Base-by-base conservation (phyloP, 2,888 invertebrate genomes). In the Boloria selene region DNA sequence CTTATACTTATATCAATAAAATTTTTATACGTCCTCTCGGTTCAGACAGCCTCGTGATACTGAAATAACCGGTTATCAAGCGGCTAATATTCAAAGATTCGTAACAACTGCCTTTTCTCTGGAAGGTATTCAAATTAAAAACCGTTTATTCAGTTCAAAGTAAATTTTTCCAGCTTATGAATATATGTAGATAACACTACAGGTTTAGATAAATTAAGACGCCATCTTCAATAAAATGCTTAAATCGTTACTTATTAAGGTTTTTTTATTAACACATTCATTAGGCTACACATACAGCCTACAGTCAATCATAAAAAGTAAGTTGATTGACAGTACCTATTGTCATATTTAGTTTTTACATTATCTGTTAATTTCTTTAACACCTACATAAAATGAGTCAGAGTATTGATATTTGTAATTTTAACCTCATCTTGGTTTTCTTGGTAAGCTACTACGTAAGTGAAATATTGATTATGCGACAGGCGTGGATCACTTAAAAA, bases 11-110 rank as follows among this genome's bases (percentile, higher is more conserved):
- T 81, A 80, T 83, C 82, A 81, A 77, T 75, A 75, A 78, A 77
- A 83, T 80, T 80, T 82, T 79, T 65, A 73, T 73, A 86, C 88
- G 88, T 88, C 86, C 83, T 79, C 77, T 79, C 86, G 77, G 83
- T 81, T 84, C 84, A 86, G 85, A 81, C 78, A 79, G 79, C 82
- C 80, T 77, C 82, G 81, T 80, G 79, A 78, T 79, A 88, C 88
- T 88, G 86, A 87, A 87, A 87, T 83, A 84, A 87, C 85, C 84
- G 82, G 88, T 87, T 86, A 80, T 79, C 60, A 17, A 58, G 59
- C 70, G 55, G 68, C 69, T 72, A 68, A 71, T 73, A 70, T 69
- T 72, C 63, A 54, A 71, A 73, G 62, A 70, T 56, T 67, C 69
- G 69, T 68, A 70, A 65, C 67, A 68, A 54, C 67, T 68, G 69